Evolutionary conservation across 2,888 invertebrate species (phyloP).

Genomic region (Coecobrya sp.): DNA sequence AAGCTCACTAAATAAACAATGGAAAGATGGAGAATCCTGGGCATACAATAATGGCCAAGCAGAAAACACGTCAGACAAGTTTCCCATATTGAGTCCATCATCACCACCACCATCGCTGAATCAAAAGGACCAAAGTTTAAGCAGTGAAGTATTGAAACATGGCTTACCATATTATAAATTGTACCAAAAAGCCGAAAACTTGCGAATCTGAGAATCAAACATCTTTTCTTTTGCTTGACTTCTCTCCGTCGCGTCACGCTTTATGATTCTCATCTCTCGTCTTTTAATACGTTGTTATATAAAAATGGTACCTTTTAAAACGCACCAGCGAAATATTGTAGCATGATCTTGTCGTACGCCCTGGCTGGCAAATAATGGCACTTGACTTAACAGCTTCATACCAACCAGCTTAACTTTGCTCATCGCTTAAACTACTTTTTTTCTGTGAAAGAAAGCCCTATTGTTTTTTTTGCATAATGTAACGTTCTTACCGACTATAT

Average conservation of each 20-base stretch:
- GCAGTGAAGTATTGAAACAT: background rate
- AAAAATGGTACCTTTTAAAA: background rate
- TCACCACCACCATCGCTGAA: too few species aligned
- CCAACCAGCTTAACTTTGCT: background rate
- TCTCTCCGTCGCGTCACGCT: slow-evolving; percentile 56
- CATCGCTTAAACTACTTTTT: slow-evolving; percentile 36
- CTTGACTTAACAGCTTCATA: slow-evolving; percentile 2
- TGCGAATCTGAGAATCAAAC: slow-evolving; percentile 27
- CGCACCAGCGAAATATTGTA: background rate
- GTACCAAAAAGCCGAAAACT: slow-evolving; percentile 54
- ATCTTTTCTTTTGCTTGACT: background rate
- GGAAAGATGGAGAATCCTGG: slow-evolving; percentile 26
- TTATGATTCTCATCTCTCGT: background rate
- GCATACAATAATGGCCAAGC: background rate
- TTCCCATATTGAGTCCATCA: slow-evolving; percentile 74
- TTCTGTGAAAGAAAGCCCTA: slow-evolving; percentile 13
- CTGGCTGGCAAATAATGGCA: slow-evolving; percentile 37
- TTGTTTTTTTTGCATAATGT: slow-evolving; percentile 24
- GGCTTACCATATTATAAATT: too few species aligned
- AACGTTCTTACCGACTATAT: background rate
- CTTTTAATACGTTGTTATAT: background rate
- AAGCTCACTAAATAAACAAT: background rate
- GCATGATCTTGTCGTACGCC: slow-evolving; percentile 42
- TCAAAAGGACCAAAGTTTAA: background rate
- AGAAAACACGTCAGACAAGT: slow-evolving; percentile 80